Evolutionary conservation across 2,888 invertebrate species (phyloP), one percentile per base, ranked within the genome.

Genomic region (Trypoxylon attenuatum): DNA sequence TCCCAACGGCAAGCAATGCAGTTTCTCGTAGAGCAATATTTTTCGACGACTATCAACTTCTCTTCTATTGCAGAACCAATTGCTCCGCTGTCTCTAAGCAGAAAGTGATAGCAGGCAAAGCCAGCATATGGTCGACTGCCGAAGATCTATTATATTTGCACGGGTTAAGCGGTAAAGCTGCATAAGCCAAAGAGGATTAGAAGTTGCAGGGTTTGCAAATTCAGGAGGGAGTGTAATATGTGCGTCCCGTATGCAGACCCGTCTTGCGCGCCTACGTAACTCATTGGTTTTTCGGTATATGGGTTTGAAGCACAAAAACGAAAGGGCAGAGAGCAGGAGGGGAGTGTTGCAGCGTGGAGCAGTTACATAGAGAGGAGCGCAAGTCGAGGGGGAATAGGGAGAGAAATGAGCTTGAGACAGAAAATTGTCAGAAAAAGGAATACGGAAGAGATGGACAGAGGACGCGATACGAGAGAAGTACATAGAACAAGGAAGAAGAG

Each of bases 181-280:
- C 56, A 42, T 57, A 73, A 68, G 71, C 59, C 52, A 66, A 71
- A 76, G 76, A 70, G 64, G 79, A 80, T 81, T 80, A 72, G 52
- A 41, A 38, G 61, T 27, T 25, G 51, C 39, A 43, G 52, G 51
- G 52, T 51, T 76, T 64, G 61, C 72, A 69, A 56, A 71, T 75
- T 69, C 65, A 68, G 55, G 59, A 69, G 73, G 64, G 70, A 68
- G 64, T 66, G 63, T 33, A n/a, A n/a, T n/a, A n/a, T 8, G 49
- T 33, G 8, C 56, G 57, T 33, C 19, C 60, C 46, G 43, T 15
- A 15, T 10, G 19, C 23, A 16, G 13, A 38, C 22, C 25, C 16
- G 5, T 27, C 22, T 41, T 22, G 29, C 45, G 16, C 22, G 21
- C 23, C 41, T 22, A 18, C 53, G 42, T 13, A 29, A 29, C 16